Percentiles rank a stretch among this genome's conserved stretches.
Conservation (phyloP, 2,888 invertebrate species). For the Pycnomerus fuliginosus region DNA sequence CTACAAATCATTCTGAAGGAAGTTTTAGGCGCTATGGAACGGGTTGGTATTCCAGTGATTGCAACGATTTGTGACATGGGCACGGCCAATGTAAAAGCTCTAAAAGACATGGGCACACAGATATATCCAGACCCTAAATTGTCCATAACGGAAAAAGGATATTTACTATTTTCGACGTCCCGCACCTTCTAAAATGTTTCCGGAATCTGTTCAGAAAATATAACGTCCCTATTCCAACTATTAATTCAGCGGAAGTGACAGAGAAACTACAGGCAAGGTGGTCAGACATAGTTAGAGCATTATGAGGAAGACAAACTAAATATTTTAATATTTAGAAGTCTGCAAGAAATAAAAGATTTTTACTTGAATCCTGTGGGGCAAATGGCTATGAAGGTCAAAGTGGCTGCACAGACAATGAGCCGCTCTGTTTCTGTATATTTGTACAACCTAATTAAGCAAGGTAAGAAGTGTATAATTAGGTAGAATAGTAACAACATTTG, state of each 20-base stretch:
- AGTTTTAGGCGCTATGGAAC: not conserved
- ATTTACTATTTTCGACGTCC: constrained; percentile 5
- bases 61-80: constrained; percentile 7
- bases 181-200: constrained; percentile 3
- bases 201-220: constrained; percentile 1
- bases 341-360: constrained; percentile 7
- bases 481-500: not conserved
- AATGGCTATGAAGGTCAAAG: constrained; percentile 20
- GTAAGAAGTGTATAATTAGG: too few relatives aligned
- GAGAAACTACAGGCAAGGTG: too few relatives aligned
- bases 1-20: not conserved
- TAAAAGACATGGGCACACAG: constrained; percentile 3
- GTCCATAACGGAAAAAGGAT: not conserved
- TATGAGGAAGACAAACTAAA: constrained; percentile 4
- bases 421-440: constrained; percentile 10
- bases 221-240: not conserved
- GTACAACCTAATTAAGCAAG: constrained; percentile 4
- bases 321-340: not conserved
- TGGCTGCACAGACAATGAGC: constrained; percentile 21
- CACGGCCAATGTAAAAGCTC: not conserved
- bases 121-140: not conserved
- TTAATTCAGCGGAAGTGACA: not conserved
- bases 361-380: constrained; percentile 11
- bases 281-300: not conserved
- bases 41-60: not conserved